A percentile compares a stretch with the other conserved stretches of the same genome.
Evolutionary conservation across 2,113 vertebrate genomes (phyloP).

Genomic region (Meriones unguiculatus): DNA sequence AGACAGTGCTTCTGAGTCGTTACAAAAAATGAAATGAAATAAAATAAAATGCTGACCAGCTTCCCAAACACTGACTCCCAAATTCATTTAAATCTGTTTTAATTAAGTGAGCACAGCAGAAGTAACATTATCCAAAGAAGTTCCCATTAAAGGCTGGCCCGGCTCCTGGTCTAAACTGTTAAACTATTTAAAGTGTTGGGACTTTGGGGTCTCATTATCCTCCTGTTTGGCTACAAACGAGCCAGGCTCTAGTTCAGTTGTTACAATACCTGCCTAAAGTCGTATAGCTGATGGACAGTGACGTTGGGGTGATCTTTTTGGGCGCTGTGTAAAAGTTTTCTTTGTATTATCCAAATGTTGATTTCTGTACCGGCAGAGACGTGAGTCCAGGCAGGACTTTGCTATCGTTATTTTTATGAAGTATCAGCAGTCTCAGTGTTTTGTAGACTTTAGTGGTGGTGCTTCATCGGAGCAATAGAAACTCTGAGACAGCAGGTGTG

Average conservation of each 20-base stretch:
- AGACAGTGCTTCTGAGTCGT: neutral
- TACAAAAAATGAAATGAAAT: neutral
- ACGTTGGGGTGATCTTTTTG: too few species aligned
- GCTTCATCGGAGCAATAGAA: neutral
- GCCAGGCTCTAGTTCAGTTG: neutral
- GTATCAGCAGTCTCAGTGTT: too few species aligned
- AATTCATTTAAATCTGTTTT: slow-evolving; percentile 7
- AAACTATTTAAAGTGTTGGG: neutral
- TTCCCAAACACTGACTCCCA: neutral
- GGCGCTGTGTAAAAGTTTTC: too few species aligned
- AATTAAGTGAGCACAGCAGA: neutral
- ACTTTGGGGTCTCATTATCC: neutral
- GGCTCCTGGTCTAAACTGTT: neutral
- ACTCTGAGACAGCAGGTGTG: neutral
- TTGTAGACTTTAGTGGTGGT: neutral
- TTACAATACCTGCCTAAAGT: neutral
- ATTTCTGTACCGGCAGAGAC: too few species aligned
- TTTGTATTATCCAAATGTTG: too few species aligned
- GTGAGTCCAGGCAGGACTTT: too few species aligned
- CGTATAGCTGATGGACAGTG: neutral
- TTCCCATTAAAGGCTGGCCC: neutral
- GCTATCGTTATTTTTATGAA: too few species aligned
- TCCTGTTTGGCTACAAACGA: neutral
- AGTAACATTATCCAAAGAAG: neutral
- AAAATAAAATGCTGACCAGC: neutral